These are phyloP conservation scores for Phyllotreta cruciferae DNA, from an alignment of 2,888 invertebrate genomes.

Conservation along the genomic window DNA sequence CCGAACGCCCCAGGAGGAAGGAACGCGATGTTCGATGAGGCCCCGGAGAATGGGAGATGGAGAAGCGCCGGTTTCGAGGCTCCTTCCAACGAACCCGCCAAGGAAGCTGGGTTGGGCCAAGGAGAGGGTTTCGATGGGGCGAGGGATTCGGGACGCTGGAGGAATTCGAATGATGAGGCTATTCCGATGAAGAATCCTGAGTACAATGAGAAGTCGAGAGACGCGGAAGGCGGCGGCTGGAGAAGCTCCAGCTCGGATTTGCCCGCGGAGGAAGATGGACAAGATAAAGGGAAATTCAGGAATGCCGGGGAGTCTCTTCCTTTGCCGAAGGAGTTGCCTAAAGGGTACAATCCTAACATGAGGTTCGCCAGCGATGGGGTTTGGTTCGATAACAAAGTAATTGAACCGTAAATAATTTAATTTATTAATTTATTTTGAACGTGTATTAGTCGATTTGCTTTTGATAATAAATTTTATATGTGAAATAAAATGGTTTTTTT, in stretches of 20 bases:
- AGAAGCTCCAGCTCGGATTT: neutral
- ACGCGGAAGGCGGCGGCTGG: constrained; percentile 1
- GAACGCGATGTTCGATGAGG: too few relatives aligned
- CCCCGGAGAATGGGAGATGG: neutral
- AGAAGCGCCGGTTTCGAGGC: neutral
- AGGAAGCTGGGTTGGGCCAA: neutral
- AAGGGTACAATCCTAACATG: too few relatives aligned
- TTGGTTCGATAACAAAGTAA: too few relatives aligned
- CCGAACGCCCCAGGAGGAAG: too few relatives aligned
- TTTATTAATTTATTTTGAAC: constrained; percentile 6
- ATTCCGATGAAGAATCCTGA: neutral
- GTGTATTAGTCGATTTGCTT: neutral
- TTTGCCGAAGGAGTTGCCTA: too few relatives aligned
- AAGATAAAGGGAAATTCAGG: too few relatives aligned
- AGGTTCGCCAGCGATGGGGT: too few relatives aligned
- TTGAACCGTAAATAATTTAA: too few relatives aligned
- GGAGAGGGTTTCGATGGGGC: neutral
- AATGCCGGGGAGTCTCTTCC: too few relatives aligned
- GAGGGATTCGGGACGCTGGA: neutral
- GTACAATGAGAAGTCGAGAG: neutral
- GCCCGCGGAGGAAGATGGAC: neutral
- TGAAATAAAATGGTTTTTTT: neutral
- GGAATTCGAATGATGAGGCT: neutral
- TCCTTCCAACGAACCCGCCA: neutral
- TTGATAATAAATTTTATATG: neutral